Percentiles rank a stretch among this genome's conserved stretches.
Evolutionary conservation across 2,888 invertebrate species (phyloP).

Genomic region (Acrobasis repandana): DNA sequence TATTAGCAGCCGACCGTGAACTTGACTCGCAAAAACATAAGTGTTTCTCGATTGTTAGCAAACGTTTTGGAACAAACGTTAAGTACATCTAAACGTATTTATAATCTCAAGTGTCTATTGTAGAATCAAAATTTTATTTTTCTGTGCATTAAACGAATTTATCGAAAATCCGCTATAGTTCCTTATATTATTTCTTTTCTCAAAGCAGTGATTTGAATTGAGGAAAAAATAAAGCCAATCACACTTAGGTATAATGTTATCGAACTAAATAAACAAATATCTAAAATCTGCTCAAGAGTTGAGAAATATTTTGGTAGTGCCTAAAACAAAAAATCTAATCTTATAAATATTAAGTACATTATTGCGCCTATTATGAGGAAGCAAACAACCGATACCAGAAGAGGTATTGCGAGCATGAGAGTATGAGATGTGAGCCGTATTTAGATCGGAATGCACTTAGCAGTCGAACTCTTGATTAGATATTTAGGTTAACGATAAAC

Average conservation of each 20-base stretch:
- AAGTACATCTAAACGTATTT: no score
- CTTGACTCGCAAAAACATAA: conserved; percentile 37
- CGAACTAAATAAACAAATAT: no score
- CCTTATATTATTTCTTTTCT: no score
- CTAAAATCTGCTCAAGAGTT: no score
- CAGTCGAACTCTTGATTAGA: conserved; percentile 48
- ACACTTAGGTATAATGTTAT: no score
- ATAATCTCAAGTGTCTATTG: not conserved
- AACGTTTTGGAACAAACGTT: not conserved
- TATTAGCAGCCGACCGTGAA: conserved; percentile 43
- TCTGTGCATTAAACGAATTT: no score
- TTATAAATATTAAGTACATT: not conserved
- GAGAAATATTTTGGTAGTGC: no score
- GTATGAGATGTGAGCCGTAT: conserved; percentile 35
- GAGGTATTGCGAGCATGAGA: not conserved
- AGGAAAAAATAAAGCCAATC: no score
- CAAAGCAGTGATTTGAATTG: no score
- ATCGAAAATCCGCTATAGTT: no score
- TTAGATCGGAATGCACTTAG: conserved; percentile 57
- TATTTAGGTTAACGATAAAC: not conserved
- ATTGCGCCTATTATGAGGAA: not conserved
- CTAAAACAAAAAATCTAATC: not conserved
- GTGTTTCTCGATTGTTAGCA: not conserved
- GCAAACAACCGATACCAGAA: conserved; percentile 20
- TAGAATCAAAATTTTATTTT: no score